Evolutionary conservation across 1,140 invertebrate genomes (phyloP).

Genomic region (Neodiprion virginianus): DNA sequence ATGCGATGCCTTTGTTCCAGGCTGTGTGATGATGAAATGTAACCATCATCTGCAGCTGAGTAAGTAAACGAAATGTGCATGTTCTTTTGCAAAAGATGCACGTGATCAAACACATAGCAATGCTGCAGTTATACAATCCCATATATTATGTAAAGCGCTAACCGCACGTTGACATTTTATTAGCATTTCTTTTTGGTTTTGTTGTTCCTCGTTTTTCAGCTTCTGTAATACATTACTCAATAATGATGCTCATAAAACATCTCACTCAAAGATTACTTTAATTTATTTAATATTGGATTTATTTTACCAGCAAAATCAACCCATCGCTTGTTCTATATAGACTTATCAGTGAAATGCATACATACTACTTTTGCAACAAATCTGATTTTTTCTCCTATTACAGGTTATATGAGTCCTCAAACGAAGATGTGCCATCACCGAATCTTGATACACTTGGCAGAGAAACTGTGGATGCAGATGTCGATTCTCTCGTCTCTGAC

Average conservation of each 20-base stretch:
- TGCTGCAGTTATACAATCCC: not conserved
- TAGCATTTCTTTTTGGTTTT: not conserved
- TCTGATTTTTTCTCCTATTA: constrained; percentile 6
- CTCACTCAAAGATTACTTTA: not conserved
- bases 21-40: constrained; percentile 56
- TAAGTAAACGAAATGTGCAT: constrained; percentile 46
- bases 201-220: not conserved
- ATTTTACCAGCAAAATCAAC: not conserved
- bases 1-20: constrained; percentile 48
- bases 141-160: not conserved
- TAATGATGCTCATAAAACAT: too few species aligned
- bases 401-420: constrained; percentile 49
- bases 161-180: not conserved
- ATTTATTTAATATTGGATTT: not conserved
- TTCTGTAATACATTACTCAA: too few species aligned
- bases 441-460: constrained; percentile 49
- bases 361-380: too few species aligned
- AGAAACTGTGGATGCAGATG: constrained; percentile 39
- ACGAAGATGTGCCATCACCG: constrained; percentile 50
- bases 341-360: too few species aligned
- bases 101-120: not conserved
- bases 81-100: not conserved
- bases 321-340: not conserved
- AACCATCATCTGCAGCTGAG: constrained; percentile 55
- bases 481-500: not conserved